phyloP scores from a whole-genome alignment of 2,888 invertebrate genomes.

The Drosophila hamatofila region DNA sequence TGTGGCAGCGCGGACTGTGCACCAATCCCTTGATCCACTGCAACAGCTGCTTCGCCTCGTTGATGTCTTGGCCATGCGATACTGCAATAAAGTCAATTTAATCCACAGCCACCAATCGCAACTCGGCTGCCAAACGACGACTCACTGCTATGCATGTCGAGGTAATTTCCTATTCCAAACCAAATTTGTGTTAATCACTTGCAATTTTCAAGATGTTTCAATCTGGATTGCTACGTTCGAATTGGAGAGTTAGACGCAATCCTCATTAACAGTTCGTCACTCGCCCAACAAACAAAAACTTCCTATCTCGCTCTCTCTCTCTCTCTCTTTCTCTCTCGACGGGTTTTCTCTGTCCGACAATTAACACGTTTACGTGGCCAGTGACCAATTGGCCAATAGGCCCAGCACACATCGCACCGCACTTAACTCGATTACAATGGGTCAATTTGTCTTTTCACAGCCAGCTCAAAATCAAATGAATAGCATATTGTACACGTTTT shows the following conservation, averaged over 20 bases:
- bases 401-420: conserved; percentile 2
- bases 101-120: no score
- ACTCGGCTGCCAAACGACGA: neutral
- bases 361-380: conserved; percentile 27
- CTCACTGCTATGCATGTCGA: conserved; percentile 21
- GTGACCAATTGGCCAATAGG: conserved; percentile 26
- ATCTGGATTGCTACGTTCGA: conserved; percentile 13
- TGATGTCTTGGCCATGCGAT: neutral
- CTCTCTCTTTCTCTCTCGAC: neutral
- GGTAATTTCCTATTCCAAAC: neutral
- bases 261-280: conserved; percentile 10
- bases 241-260: conserved; percentile 14
- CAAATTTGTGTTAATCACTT: conserved; percentile 19
- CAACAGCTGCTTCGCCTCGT: conserved; percentile 9
- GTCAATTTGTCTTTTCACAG: conserved; percentile 19
- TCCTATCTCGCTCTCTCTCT: neutral
- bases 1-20: conserved; percentile 15
- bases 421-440: conserved; percentile 17
- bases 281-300: no score
- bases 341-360: conserved; percentile 4
- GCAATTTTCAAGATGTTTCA: conserved; percentile 13
- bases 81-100: neutral
- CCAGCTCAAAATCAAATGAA: conserved; percentile 10
- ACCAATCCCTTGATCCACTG: conserved; percentile 30
- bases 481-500: conserved; percentile 17